Evolutionary conservation across 2,888 invertebrate species (phyloP).

Genomic region (Athetis lepigone): DNA sequence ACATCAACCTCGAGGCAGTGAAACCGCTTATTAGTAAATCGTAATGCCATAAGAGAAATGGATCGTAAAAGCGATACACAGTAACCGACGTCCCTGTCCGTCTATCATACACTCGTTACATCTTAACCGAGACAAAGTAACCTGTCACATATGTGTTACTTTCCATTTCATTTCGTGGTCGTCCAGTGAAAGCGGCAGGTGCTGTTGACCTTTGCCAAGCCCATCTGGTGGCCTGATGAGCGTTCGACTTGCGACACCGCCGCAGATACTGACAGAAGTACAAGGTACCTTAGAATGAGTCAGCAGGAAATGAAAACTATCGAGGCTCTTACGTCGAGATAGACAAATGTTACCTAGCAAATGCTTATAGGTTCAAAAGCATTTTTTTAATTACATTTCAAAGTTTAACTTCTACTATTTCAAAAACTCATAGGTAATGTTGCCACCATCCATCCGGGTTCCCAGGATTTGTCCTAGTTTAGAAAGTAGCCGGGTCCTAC

Average conservation of each 20-base stretch:
- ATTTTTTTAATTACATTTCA: no score
- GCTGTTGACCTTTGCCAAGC: slow-evolving; percentile 61
- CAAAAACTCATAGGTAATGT: no score
- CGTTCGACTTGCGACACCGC: slow-evolving; percentile 44
- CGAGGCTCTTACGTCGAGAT: no score
- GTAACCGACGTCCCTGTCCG: slow-evolving; percentile 11
- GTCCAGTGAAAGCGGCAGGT: slow-evolving; percentile 65
- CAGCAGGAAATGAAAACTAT: no score
- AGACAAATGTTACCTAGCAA: no score
- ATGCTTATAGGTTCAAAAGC: no score
- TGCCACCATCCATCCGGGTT: no score
- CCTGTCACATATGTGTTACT: slow-evolving; percentile 56
- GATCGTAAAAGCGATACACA: slow-evolving; percentile 5
- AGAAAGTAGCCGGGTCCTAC: no score
- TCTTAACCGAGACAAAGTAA: slow-evolving; percentile 34
- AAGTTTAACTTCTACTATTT: no score
- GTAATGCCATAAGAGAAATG: slow-evolving; percentile 13
- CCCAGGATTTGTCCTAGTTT: no score
- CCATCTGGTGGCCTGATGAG: slow-evolving; percentile 54
- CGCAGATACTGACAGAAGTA: slow-evolving; percentile 15
- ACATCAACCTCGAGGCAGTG: background rate
- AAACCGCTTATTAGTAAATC: background rate
- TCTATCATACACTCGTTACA: slow-evolving; percentile 35
- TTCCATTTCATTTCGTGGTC: slow-evolving; percentile 62
- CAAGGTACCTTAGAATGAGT: background rate